A percentile compares a stretch with the other conserved stretches of the same genome.
These are phyloP conservation scores for Probaryconus sp. DNA, from an alignment of 1,140 invertebrate species.

Conservation along the genomic window DNA sequence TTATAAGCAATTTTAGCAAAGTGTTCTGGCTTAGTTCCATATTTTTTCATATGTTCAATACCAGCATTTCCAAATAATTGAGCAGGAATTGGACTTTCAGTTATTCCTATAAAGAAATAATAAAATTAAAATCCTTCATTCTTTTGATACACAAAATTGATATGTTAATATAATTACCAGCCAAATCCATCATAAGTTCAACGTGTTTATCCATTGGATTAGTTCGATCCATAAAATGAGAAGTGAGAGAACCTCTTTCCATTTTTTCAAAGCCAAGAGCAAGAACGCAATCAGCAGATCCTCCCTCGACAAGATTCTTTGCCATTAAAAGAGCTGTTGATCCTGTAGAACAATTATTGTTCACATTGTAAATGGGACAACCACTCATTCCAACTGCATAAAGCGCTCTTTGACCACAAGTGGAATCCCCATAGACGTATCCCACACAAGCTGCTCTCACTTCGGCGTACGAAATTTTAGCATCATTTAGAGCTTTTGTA, in stretches of 20 bases:
- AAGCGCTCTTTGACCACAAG: constrained; percentile 94
- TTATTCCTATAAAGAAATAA: constrained; percentile 76
- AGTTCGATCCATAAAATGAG: constrained; percentile 91
- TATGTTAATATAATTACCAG: constrained; percentile 77
- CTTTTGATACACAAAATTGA: background rate
- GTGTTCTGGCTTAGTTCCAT: constrained; percentile 94
- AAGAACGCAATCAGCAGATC: constrained; percentile 90
- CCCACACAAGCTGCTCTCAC: constrained; percentile 94
- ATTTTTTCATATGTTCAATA: constrained; percentile 97
- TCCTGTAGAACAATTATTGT: constrained; percentile 99
- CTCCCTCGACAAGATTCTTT: constrained; percentile 93
- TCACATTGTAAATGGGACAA: constrained; percentile 98
- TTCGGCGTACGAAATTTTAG: constrained; percentile 86
- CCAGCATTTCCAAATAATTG: constrained; percentile 99
- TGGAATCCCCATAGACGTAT: constrained; percentile 98
- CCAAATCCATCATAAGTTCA: constrained; percentile 88
- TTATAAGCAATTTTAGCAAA: constrained; percentile 99
- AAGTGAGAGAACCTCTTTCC: constrained; percentile 92
- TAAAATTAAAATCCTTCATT: background rate
- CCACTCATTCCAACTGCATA: constrained; percentile 98
- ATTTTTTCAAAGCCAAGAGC: constrained; percentile 99
- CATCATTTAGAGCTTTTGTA: constrained; percentile 92
- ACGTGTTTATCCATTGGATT: constrained; percentile 97
- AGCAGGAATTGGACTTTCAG: constrained; percentile 90
- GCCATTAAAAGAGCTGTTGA: constrained; percentile 93